Evolutionary conservation across 2,113 vertebrate species (phyloP), one percentile per base, ranked within the genome.

Genomic region (Phasianus colchicus): DNA sequence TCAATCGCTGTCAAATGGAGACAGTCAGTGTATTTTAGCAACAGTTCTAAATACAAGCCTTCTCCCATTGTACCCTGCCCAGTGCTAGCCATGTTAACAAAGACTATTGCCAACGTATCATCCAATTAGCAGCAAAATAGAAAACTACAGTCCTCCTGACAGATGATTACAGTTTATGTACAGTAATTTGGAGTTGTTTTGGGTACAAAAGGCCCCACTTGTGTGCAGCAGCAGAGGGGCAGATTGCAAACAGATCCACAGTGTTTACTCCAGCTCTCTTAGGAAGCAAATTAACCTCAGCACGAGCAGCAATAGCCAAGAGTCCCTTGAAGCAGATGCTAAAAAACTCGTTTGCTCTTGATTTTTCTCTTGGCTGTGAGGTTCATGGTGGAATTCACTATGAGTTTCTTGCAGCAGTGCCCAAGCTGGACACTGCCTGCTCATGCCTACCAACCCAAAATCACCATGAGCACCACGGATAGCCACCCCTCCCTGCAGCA

Each of bases 101-200:
- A 89, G 91, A 61, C 78, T 70, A 55, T 45, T 80, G 66, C 75
- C 55, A 80, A 65, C 34, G 7, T 38, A 73, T 90, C 94, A 94
- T 92, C 90, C 95, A 97, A 96, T 97, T 97, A 97, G 89, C 86
- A 74, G 88, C 88, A 90, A 95, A 96, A 95, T 87, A 72, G 88
- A 86, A 97, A 90, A 91, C 66, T 48, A 11, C 83, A 81, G 86
- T 74, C 73, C 61, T 92, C 91, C 80, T 69, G 32, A 47, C 1
- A 47, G 88, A 81, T 93, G 89, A 96, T 95, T 84, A 95, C 55
- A 87, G 95, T 69, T 95, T 95, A 66, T 36, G 81, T 90, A 65
- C 88, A 88, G 91, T 86, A 55, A 96, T 96, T 94, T 92, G 93
- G 81, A 89, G 91, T 86, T 92, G 83, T 71, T 96, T 89, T 1